A percentile compares a stretch with the other conserved stretches of the same genome.
Evolutionary conservation across 2,888 invertebrate species (phyloP).

Genomic region (Lacanobia oleracea): DNA sequence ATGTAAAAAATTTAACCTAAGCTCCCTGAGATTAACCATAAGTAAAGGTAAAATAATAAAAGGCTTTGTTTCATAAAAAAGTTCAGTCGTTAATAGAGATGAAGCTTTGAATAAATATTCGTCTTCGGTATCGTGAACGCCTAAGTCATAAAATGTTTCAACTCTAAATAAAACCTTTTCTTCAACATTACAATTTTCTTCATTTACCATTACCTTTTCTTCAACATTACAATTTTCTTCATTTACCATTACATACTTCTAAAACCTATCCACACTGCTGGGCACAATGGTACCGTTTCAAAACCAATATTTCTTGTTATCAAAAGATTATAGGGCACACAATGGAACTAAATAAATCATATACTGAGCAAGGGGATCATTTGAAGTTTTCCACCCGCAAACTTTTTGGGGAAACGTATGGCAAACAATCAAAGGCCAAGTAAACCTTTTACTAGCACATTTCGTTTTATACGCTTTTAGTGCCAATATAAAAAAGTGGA

Average conservation of each 20-base stretch:
- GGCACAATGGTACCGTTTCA: not conserved
- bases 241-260: not conserved
- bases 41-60: constrained; percentile 10
- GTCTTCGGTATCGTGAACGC: not conserved
- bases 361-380: constrained; percentile 61
- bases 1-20: constrained; percentile 23
- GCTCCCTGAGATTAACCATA: not conserved
- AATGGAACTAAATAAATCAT: constrained; percentile 73
- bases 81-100: not conserved
- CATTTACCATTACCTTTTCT: not conserved
- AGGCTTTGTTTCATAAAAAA: constrained; percentile 15
- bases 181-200: constrained; percentile 2
- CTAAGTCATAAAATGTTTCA: constrained; percentile 5
- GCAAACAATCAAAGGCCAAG: constrained; percentile 84
- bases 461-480: constrained; percentile 79
- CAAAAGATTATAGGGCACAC: constrained; percentile 54
- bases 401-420: constrained; percentile 74
- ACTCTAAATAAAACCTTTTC: constrained; percentile 8
- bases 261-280: not conserved
- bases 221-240: not conserved
- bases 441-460: constrained; percentile 81
- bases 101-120: constrained; percentile 12
- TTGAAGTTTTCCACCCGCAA: constrained; percentile 63
- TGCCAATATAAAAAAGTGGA: constrained; percentile 75
- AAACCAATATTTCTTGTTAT: constrained; percentile 47